Base-by-base conservation (phyloP, 2,113 vertebrate genomes). In the Onychostoma macrolepis region DNA sequence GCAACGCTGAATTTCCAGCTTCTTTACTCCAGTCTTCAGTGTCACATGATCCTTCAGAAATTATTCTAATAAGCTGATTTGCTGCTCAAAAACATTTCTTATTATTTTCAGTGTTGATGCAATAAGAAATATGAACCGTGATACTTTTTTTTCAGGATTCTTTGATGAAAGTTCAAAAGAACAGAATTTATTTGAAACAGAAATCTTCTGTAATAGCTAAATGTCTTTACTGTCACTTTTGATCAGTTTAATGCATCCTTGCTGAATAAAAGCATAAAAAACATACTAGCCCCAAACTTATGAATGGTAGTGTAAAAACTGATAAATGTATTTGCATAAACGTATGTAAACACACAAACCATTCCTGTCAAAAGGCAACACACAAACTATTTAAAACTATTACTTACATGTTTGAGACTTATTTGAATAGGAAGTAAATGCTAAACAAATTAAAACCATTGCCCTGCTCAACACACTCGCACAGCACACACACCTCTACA, bases 401-500 rank as follows among this genome's bases (percentile, higher is more conserved):
- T 41, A n/a, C 69, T 72, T 41, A 5, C 33, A 72, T 72, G 21
- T 41, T 41, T 41, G 21, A 74, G 71, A 41, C 71, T 74, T 72
- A 38, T 38, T 41, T 74, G 10, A 74, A 41, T 74, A 24, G 1
- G 10, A 74, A 12, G 71, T 74, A 24, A 41, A 41, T n/a, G 36
- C 4, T 41, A 41, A 72, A 74, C 10, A 36, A 71, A 71, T 24
- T 21, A 36, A 36, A 36, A 71, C 7, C 26, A 28, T 19, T 38
- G 50, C 21, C 30, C 87, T 89, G 19, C 24, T 80, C 87, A 58
- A 72, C 58, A 71, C 85, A 83, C 84, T 56, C 7, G 48, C 72
- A 58, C 72, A 76, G 83, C 48, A 26, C 80, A 58, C 56, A 86
- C 81, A 72, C 65, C 50, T 79, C 78, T 41, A 85, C 82, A 87